Percentiles rank a stretch among this genome's conserved stretches.
phyloP scores from a whole-genome alignment of 2,113 vertebrate species.

The Rhizomys pruinosus region DNA sequence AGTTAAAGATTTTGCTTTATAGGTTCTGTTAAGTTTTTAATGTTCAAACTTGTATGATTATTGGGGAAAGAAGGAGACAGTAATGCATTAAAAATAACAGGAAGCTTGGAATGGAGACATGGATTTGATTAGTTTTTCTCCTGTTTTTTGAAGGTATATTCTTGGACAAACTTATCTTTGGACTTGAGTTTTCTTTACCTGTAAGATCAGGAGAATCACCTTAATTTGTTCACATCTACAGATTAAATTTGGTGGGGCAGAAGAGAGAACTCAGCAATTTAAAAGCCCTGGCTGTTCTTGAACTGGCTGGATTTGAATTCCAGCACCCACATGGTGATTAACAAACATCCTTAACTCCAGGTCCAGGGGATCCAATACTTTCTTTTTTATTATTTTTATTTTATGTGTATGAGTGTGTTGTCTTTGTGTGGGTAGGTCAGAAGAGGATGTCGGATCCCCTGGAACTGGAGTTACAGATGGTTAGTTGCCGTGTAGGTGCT shows the following conservation, averaged over 20 bases:
- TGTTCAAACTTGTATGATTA: not conserved
- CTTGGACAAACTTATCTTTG: not conserved
- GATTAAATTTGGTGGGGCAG: not conserved
- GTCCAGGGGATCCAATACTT: no score
- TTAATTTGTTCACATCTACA: not conserved
- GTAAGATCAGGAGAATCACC: not conserved
- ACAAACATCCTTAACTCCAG: no score
- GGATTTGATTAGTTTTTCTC: not conserved
- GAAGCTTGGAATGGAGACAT: not conserved
- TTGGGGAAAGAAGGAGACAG: not conserved
- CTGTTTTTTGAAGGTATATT: conserved; percentile 8
- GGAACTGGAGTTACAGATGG: no score
- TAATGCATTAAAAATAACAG: not conserved
- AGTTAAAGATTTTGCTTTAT: conserved; percentile 41
- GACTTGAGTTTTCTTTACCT: conserved; percentile 15
- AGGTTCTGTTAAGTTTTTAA: conserved; percentile 30
- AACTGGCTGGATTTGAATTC: no score
- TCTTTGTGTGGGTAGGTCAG: no score
- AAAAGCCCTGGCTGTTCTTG: no score
- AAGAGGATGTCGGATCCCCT: no score
- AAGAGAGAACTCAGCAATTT: no score
- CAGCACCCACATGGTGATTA: no score
- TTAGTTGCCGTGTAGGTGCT: no score
- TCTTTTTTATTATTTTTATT: no score
- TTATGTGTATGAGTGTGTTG: no score